A percentile compares a stretch with the other conserved stretches of the same genome.
Conservation (phyloP, 2,113 vertebrate genomes). For the Equus quagga region DNA sequence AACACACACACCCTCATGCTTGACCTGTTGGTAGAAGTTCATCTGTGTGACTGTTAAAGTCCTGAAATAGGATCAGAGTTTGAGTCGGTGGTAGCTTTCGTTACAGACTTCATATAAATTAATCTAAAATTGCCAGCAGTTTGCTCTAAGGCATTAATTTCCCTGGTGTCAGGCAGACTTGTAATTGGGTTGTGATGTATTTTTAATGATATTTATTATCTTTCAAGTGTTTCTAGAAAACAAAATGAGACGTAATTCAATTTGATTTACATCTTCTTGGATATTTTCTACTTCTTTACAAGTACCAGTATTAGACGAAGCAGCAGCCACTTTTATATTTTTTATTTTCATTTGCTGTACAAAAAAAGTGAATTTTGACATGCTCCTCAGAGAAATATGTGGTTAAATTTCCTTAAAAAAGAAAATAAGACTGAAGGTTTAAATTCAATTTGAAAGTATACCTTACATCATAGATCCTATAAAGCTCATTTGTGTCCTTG, state of each 20-base stretch:
- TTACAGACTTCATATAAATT: constrained; percentile 60
- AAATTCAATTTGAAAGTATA: background rate
- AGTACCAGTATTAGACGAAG: background rate
- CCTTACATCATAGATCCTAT: background rate
- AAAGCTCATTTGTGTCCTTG: background rate
- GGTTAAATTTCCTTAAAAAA: constrained; percentile 16
- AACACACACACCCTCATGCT: background rate
- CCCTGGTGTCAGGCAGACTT: constrained; percentile 54
- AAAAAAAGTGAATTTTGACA: background rate
- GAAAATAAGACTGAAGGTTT: background rate
- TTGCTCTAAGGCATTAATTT: constrained; percentile 60
- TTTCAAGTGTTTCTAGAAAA: constrained; percentile 75
- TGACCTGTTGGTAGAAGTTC: constrained; percentile 74
- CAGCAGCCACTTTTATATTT: background rate
- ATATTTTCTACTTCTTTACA: constrained; percentile 60
- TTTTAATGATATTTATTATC: constrained; percentile 78
- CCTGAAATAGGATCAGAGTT: constrained; percentile 2
- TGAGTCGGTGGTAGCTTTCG: constrained; percentile 49
- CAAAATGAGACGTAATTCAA: constrained; percentile 70
- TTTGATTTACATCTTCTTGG: constrained; percentile 62
- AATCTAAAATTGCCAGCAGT: constrained; percentile 47
- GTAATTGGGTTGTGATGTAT: constrained; percentile 75
- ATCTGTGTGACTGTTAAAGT: constrained; percentile 22
- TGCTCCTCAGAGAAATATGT: background rate
- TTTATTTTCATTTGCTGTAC: constrained; percentile 18